Evolutionary conservation across 2,113 vertebrate genomes (phyloP), one percentile per base, ranked within the genome.

Genomic region (Clarias gariepinus): DNA sequence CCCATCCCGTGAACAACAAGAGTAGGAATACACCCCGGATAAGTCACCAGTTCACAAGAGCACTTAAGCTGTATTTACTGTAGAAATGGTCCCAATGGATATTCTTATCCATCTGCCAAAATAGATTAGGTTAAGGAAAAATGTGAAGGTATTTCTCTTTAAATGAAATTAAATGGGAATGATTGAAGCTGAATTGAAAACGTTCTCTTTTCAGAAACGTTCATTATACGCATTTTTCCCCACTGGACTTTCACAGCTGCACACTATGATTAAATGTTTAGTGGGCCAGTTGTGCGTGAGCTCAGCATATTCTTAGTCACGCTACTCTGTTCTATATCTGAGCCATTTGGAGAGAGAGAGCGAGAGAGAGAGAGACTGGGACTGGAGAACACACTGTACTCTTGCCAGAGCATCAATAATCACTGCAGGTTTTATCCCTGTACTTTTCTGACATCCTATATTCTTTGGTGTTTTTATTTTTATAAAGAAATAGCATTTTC

Each of bases 381-480:
- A 82, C 66, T 9, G n/a, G 81, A 86, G 87, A 82, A 81, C 85
- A 84, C 25, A 33, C 73, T 83, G 61, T 74, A 80, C 81, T 84
- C 85, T 64, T 80, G n/a, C 64, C 55, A 85, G 18, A 79, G 57
- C 82, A 85, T 90, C 86, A 90, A 86, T 87, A 87, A 90, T 91
- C 61, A 86, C 63, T 12, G 19, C 68, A 66, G 69, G 30, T 82
- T 47, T 82, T 21, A 71, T 36, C 63, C 33, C 53, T 63, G 30
- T 55, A 81, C 18, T 83, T 87, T 25, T 78, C 74, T 47, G 57
- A 53, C 33, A 71, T 77, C 52, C 25, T 61, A 55, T 58, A 79
- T 85, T 88, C 74, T 18, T 61, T 69, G 36, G 47, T 28, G 30
- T 73, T 73, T 73, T 84, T 71, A 36, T 73, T 73, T 25, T 33